phyloP scores from a whole-genome alignment of 2,113 vertebrate genomes.

The Etia nguti region DNA sequence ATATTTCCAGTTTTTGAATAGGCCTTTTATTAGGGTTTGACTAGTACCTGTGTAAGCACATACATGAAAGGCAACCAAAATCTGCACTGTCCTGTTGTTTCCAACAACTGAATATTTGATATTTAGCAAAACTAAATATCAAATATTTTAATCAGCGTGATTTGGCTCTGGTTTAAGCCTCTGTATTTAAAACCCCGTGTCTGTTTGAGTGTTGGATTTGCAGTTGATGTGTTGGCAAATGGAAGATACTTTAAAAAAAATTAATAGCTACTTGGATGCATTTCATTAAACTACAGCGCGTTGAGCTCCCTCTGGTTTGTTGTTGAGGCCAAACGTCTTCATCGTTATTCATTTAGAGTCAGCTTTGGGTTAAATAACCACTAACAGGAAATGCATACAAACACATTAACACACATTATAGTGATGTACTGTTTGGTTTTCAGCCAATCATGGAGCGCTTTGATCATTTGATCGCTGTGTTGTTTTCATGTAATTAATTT shows the following conservation, averaged over 20 bases:
- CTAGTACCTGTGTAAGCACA: background rate
- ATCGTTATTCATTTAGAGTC: background rate
- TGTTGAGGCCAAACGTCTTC: background rate
- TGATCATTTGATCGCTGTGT: background rate
- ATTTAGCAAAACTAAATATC: background rate
- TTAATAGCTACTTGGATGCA: background rate
- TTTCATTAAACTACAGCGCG: background rate
- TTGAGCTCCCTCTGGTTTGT: background rate
- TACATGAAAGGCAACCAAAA: background rate
- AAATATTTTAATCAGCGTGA: background rate
- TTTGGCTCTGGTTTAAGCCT: background rate
- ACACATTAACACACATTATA: background rate
- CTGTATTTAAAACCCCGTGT: background rate
- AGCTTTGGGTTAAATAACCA: background rate
- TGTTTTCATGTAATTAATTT: background rate
- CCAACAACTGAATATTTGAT: background rate
- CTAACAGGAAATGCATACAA: background rate
- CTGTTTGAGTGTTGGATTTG: background rate
- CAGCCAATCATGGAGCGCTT: constrained; percentile 6
- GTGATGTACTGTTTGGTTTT: background rate
- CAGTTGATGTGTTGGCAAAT: background rate
- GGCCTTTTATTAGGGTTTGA: background rate
- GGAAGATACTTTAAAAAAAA: background rate
- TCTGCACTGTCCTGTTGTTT: background rate
- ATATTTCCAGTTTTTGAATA: background rate